Percentiles rank a stretch among this genome's conserved stretches.
Evolutionary conservation across 2,113 vertebrate genomes (phyloP).

Genomic region (Talpa occidentalis): DNA sequence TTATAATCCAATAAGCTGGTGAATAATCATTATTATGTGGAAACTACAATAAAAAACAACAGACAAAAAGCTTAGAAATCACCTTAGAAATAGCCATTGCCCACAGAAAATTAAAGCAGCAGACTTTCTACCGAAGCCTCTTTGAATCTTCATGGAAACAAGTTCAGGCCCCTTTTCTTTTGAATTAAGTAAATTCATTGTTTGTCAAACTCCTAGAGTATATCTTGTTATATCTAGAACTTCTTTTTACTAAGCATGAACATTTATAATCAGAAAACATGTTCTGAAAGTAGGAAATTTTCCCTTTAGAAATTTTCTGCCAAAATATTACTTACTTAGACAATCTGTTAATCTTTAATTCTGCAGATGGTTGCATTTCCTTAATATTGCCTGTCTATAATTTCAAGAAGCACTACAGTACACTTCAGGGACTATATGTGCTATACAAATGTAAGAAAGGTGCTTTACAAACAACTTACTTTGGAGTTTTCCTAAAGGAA

Average conservation of each 20-base stretch:
- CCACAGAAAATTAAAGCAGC: background rate
- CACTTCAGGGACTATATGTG: slow-evolving; percentile 21
- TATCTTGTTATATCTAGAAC: slow-evolving; percentile 26
- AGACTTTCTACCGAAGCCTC: slow-evolving; percentile 1
- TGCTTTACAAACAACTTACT: slow-evolving; percentile 59
- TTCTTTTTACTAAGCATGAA: slow-evolving; percentile 60
- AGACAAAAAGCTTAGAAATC: slow-evolving; percentile 28
- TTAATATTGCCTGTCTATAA: slow-evolving; percentile 52
- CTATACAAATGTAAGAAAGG: slow-evolving; percentile 45
- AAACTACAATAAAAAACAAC: slow-evolving; percentile 49
- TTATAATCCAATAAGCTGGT: background rate
- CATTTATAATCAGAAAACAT: slow-evolving; percentile 65
- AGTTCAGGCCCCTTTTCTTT: slow-evolving; percentile 19
- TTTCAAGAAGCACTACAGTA: slow-evolving; percentile 46
- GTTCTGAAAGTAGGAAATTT: slow-evolving; percentile 53
- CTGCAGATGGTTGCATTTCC: slow-evolving; percentile 64
- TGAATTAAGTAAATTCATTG: slow-evolving; percentile 47
- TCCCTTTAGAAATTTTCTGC: slow-evolving; percentile 61
- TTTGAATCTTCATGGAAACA: slow-evolving; percentile 35
- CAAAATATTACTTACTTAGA: slow-evolving; percentile 71
- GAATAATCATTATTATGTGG: slow-evolving; percentile 18
- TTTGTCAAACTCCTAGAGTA: slow-evolving; percentile 21
- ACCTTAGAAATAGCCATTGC: slow-evolving; percentile 41
- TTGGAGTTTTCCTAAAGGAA: slow-evolving; percentile 45
- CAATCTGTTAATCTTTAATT: slow-evolving; percentile 63